Conservation (phyloP, 2,113 vertebrate genomes). For the Harpagus bidentatus region DNA sequence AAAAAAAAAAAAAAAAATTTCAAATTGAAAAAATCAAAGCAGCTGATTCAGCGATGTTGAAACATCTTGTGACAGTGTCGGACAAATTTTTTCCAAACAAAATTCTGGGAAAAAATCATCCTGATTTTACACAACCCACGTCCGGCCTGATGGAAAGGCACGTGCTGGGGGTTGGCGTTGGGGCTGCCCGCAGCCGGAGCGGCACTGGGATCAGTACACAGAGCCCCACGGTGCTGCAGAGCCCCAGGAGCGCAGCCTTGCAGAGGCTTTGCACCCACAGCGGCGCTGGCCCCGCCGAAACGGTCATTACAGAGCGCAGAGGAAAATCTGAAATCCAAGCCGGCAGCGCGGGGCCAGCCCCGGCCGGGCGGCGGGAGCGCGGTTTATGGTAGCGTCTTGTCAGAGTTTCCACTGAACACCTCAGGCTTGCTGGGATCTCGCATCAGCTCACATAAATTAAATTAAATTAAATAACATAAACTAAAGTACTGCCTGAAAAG, state of each 20-base stretch:
- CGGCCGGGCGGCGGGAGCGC: neutral
- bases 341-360: neutral
- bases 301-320: neutral
- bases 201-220: neutral
- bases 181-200: neutral
- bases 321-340: neutral
- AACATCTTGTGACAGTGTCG: neutral
- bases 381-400: neutral
- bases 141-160: neutral
- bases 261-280: neutral
- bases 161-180: neutral
- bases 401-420: conserved; percentile 45
- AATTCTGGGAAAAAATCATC: conserved; percentile 1
- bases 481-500: neutral
- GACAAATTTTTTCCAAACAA: neutral
- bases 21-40: neutral
- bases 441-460: neutral
- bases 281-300: neutral
- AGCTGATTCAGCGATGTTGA: conserved; percentile 52
- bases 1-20: neutral
- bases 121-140: neutral
- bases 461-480: neutral
- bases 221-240: neutral
- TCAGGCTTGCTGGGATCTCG: neutral
- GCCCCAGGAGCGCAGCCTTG: neutral